A percentile compares a stretch with the other conserved stretches of the same genome.
Conservation (phyloP, 2,797 vertebrate species). For the Hephaestus fuliginosus region DNA sequence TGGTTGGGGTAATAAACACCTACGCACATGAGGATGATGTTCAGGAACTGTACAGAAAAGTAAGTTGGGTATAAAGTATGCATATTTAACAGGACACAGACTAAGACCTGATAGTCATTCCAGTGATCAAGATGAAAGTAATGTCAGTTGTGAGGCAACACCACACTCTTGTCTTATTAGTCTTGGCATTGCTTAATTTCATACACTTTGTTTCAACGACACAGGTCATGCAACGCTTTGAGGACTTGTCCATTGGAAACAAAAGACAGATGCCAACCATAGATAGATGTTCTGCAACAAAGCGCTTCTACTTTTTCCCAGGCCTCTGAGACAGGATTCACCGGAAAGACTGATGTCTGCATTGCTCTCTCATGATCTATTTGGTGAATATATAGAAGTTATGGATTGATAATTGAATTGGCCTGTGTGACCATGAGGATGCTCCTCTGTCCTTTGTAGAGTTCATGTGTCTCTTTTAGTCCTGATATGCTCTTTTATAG, state of each 20-base stretch:
- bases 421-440: too few relatives aligned
- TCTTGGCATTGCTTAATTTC: background rate
- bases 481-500: background rate
- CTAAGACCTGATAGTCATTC: background rate
- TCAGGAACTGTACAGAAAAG: constrained; percentile 79
- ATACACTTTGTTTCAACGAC: constrained; percentile 21
- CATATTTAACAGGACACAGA: background rate
- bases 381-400: background rate
- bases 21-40: constrained; percentile 58
- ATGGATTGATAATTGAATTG: background rate
- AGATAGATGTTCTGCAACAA: constrained; percentile 73
- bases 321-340: constrained; percentile 21
- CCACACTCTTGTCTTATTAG: background rate
- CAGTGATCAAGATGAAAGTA: background rate
- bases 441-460: too few relatives aligned
- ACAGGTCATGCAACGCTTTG: constrained; percentile 77
- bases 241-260: rapidly evolving
- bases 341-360: background rate
- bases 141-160: background rate
- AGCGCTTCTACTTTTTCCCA: constrained; percentile 78
- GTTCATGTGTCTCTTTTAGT: background rate
- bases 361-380: background rate
- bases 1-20: constrained; percentile 61
- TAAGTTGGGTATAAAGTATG: constrained; percentile 31
- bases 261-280: constrained; percentile 78